Evolutionary conservation across 2,888 invertebrate species (phyloP).

Genomic region (Pantelozetes paolii): DNA sequence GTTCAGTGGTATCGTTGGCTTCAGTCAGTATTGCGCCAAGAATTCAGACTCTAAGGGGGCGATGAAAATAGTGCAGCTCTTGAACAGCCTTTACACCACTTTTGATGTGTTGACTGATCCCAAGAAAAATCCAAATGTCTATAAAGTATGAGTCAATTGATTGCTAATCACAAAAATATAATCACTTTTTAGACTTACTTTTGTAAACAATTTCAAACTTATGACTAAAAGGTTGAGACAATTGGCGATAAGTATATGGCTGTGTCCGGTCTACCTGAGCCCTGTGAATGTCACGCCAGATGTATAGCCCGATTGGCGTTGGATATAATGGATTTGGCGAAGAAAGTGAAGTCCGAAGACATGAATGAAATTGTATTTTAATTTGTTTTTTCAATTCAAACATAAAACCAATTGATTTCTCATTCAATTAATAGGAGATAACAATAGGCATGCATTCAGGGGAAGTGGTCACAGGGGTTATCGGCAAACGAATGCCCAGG

Average conservation of each 20-base stretch:
- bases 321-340: conserved; percentile 91
- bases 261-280: conserved; percentile 88
- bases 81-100: conserved; percentile 86
- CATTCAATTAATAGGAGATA: conserved; percentile 62
- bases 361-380: conserved; percentile 57
- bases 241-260: conserved; percentile 98
- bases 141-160: conserved; percentile 65
- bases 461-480: conserved; percentile 89
- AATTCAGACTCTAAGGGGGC: conserved; percentile 87
- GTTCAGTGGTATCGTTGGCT: conserved; percentile 90
- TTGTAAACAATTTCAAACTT: not conserved
- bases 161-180: not conserved
- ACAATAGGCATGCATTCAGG: conserved; percentile 92
- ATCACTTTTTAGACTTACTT: conserved; percentile 33
- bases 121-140: conserved; percentile 84
- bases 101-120: conserved; percentile 91
- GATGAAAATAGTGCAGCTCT: conserved; percentile 90
- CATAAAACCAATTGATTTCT: not conserved
- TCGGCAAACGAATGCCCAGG: conserved; percentile 84
- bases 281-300: conserved; percentile 80
- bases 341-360: conserved; percentile 75
- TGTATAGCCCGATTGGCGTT: conserved; percentile 84
- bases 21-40: conserved; percentile 78
- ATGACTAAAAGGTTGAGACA: conserved; percentile 74
- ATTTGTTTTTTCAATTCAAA: not conserved